phyloP scores from a whole-genome alignment of 2,797 vertebrate genomes.

The Chrysocyon brachyurus region DNA sequence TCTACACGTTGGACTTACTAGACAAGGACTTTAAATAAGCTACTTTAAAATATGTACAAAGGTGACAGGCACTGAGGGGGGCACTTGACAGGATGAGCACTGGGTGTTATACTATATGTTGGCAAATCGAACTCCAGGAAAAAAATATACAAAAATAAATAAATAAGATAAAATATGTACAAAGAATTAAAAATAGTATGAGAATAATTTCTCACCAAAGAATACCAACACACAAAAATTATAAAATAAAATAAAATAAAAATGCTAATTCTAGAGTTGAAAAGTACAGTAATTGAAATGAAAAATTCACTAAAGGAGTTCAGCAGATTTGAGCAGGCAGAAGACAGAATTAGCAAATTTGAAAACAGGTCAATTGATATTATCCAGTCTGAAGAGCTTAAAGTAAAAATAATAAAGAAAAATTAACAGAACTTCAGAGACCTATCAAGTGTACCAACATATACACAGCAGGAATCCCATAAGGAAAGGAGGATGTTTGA shows the following conservation, averaged over 20 bases:
- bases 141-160: too few relatives aligned
- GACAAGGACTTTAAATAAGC: conserved; percentile 42
- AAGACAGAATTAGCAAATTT: conserved; percentile 58
- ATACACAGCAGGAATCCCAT: not conserved
- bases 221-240: conserved; percentile 50
- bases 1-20: conserved; percentile 48
- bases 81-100: too few relatives aligned
- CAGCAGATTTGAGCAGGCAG: conserved; percentile 12
- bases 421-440: conserved; percentile 27
- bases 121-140: too few relatives aligned
- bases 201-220: conserved; percentile 47
- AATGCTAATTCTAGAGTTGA: conserved; percentile 30
- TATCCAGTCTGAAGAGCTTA: conserved; percentile 6
- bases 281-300: conserved; percentile 43
- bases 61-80: not conserved
- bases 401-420: conserved; percentile 57
- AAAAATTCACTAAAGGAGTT: conserved; percentile 14
- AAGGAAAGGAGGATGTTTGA: conserved; percentile 43
- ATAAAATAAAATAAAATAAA: conserved; percentile 25
- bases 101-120: too few relatives aligned
- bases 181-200: conserved; percentile 42
- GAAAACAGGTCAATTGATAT: conserved; percentile 4
- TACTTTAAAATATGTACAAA: conserved; percentile 63
- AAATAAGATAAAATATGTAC: conserved; percentile 30
- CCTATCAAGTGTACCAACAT: conserved; percentile 5